Evolutionary conservation across 2,797 vertebrate genomes (phyloP).

Genomic region (Oophaga sylvatica): DNA sequence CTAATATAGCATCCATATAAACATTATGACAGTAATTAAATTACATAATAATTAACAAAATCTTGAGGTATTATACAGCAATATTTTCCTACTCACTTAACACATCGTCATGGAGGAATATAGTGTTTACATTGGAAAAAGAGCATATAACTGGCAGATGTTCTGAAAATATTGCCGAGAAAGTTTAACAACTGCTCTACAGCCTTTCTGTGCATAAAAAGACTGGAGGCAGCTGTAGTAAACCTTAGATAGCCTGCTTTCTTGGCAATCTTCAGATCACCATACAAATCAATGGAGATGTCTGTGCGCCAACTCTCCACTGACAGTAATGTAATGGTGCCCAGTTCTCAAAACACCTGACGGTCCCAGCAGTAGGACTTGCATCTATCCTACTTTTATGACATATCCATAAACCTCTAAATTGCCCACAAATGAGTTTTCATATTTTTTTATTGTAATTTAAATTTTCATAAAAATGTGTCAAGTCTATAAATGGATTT

Average conservation of each 20-base stretch:
- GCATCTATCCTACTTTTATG: too few relatives aligned
- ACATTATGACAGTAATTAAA: conserved; percentile 21
- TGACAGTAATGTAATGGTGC: too few relatives aligned
- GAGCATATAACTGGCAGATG: conserved; percentile 19
- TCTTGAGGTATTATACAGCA: conserved; percentile 13
- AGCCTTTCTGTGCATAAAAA: neutral
- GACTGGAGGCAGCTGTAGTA: too few relatives aligned
- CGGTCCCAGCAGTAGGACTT: too few relatives aligned
- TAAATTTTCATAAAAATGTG: neutral
- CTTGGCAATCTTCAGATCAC: neutral
- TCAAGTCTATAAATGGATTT: neutral
- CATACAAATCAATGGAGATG: neutral
- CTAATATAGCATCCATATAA: neutral
- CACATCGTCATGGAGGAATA: conserved; percentile 7
- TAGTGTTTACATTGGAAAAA: neutral
- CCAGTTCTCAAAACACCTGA: too few relatives aligned
- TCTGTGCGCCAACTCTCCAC: too few relatives aligned
- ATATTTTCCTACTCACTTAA: neutral
- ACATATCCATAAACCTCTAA: too few relatives aligned
- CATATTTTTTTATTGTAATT: neutral
- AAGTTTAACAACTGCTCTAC: conserved; percentile 10
- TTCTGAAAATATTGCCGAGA: conserved; percentile 12
- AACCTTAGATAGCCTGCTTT: too few relatives aligned
- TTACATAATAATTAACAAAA: neutral
- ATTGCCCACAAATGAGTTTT: too few relatives aligned